These are phyloP conservation scores for Podarcis siculus DNA, from an alignment of 2,797 vertebrate species.

Conservation along the genomic window DNA sequence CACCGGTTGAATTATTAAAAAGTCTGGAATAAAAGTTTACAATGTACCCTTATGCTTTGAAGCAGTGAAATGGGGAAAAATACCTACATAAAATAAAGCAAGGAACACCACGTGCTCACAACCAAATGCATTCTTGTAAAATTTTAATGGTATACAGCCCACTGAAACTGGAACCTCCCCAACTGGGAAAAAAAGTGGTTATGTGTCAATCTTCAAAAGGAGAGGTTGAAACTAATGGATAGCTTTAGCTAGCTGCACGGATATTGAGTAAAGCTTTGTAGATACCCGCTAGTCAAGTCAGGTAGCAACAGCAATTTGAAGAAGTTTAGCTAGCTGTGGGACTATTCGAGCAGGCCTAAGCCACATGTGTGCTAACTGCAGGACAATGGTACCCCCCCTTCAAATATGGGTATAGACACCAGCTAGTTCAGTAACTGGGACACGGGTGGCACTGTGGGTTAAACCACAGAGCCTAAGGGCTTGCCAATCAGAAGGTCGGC, in stretches of 20 bases:
- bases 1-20: neutral
- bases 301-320: no score
- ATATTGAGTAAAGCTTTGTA: neutral
- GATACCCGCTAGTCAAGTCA: no score
- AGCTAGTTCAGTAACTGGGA: neutral
- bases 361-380: no score
- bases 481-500: no score
- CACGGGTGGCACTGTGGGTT: no score
- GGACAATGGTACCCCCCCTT: no score
- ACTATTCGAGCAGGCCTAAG: no score
- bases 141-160: neutral
- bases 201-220: neutral
- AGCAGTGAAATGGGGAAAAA: slow-evolving; percentile 17
- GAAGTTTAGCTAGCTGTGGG: no score
- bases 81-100: neutral
- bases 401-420: no score
- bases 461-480: no score
- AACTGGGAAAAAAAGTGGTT: neutral
- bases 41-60: slow-evolving; percentile 24
- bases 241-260: neutral
- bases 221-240: neutral
- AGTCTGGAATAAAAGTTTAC: slow-evolving; percentile 6
- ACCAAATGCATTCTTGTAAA: neutral
- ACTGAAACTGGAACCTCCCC: slow-evolving; percentile 1
- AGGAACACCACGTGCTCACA: neutral